Percentiles rank a stretch among this genome's conserved stretches.
phyloP scores from a whole-genome alignment of 2,888 invertebrate species.

The Nycteola revayana region DNA sequence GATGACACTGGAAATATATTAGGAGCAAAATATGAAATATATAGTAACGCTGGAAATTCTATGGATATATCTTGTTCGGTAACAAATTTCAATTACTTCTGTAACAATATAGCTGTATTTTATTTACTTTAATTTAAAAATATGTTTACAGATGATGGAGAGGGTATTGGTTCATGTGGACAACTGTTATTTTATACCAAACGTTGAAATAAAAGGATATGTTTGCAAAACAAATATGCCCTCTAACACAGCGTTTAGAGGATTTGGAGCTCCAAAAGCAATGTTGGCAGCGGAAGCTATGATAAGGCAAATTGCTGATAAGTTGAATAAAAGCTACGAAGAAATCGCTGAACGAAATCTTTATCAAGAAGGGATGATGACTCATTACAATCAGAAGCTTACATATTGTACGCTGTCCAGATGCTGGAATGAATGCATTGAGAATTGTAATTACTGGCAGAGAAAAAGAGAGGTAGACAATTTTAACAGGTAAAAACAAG shows the following conservation, averaged over 20 bases:
- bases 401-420: conserved; percentile 86
- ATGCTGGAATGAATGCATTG: conserved; percentile 91
- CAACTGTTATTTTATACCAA: conserved; percentile 91
- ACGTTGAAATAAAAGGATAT: conserved; percentile 85
- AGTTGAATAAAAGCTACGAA: conserved; percentile 83
- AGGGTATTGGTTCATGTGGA: conserved; percentile 90
- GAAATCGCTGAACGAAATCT: conserved; percentile 88
- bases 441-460: conserved; percentile 83
- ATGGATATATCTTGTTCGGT: conserved; percentile 87
- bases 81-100: conserved; percentile 31
- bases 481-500: conserved; percentile 89
- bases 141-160: conserved; percentile 86
- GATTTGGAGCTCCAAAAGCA: conserved; percentile 95
- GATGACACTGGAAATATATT: conserved; percentile 85
- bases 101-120: too few species aligned
- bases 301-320: conserved; percentile 88
- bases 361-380: conserved; percentile 89
- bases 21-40: conserved; percentile 84
- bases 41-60: conserved; percentile 87
- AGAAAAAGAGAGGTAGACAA: conserved; percentile 81
- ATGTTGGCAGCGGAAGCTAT: conserved; percentile 92
- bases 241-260: conserved; percentile 96
- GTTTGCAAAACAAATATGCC: conserved; percentile 94
- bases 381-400: conserved; percentile 89
- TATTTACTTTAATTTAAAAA: too few species aligned